Evolutionary conservation across 2,888 invertebrate genomes (phyloP), one percentile per base, ranked within the genome.

Genomic region (Volucella inanis): DNA sequence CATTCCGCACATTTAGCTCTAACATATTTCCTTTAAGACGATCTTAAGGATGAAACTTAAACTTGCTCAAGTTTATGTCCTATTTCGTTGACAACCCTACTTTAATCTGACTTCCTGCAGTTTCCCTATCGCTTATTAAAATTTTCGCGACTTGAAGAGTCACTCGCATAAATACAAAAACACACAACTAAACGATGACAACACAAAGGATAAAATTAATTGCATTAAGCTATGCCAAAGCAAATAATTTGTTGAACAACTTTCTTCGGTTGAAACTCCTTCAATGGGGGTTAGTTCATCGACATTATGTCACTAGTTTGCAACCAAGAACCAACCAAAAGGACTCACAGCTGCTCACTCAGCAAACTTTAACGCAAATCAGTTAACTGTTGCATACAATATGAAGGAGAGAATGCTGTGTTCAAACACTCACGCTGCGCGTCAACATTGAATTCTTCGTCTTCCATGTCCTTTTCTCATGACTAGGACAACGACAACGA

Each of bases 351-450:
- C 47, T 11, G 45, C 18, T 11, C 15, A 18, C 47, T 49, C 11
- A 71, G 59, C 31, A 31, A 72, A 47, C 62, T 62, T 61, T 41
- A 31, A 71, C 64, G 82, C 78, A 55, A 82, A 82, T 72, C 71
- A 72, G 78, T 82, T 82, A 82, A 72, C 82, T 82, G 82, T 82
- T 82, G 82, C 82, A 82, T 82, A 71, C 54, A 8, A 22, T 71
- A 77, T 76, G n/a, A 76, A 45, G 70, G 59, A 41, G 31, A 31
- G 65, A 57, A 70, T 55, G 31, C 39, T 75, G 15, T 76, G 55
- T 59, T 81, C 57, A 76, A 70, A 81, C 81, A 76, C 70, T 76
- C 57, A 18, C 50, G 15, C 8, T 62, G 64, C 39, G 59, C 59
- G 31, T 31, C 43, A 39, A 49, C 43, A 59, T 43, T 77, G 45